A percentile compares a stretch with the other conserved stretches of the same genome.
Evolutionary conservation across 2,113 vertebrate species (phyloP).

Genomic region (Mirounga angustirostris): DNA sequence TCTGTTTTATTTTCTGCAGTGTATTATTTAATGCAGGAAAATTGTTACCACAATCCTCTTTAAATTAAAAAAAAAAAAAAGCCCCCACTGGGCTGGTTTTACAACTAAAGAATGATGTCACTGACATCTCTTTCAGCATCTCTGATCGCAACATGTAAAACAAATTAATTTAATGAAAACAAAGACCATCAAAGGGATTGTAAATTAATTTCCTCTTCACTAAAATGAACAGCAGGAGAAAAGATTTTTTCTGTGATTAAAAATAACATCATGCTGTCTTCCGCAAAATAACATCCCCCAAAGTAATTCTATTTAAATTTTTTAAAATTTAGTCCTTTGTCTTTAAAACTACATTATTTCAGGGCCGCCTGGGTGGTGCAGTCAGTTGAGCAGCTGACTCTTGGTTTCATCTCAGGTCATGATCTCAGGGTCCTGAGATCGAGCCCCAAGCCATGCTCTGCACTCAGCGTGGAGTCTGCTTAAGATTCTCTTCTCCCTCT

Average conservation of each 20-base stretch:
- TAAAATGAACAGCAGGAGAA: slow-evolving; percentile 51
- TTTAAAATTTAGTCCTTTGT: not conserved
- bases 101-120: not conserved
- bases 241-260: slow-evolving; percentile 31
- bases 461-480: too few relatives aligned
- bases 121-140: not conserved
- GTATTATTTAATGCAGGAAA: slow-evolving; percentile 52
- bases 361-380: not conserved
- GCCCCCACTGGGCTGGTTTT: not conserved
- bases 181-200: slow-evolving; percentile 38
- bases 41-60: not conserved
- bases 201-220: slow-evolving; percentile 64
- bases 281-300: slow-evolving; percentile 42
- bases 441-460: too few relatives aligned
- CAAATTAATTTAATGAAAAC: slow-evolving; percentile 51
- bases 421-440: not conserved
- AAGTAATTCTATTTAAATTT: not conserved
- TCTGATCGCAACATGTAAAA: not conserved
- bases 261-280: slow-evolving; percentile 65
- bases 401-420: not conserved
- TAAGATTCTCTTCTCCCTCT: too few relatives aligned
- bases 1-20: not conserved
- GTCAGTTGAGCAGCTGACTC: not conserved
- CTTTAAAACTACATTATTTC: slow-evolving; percentile 4
- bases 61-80: not conserved